Conservation (phyloP, 53 echinoderm and acorn worm genomes). For the Pentamera pediparva region DNA sequence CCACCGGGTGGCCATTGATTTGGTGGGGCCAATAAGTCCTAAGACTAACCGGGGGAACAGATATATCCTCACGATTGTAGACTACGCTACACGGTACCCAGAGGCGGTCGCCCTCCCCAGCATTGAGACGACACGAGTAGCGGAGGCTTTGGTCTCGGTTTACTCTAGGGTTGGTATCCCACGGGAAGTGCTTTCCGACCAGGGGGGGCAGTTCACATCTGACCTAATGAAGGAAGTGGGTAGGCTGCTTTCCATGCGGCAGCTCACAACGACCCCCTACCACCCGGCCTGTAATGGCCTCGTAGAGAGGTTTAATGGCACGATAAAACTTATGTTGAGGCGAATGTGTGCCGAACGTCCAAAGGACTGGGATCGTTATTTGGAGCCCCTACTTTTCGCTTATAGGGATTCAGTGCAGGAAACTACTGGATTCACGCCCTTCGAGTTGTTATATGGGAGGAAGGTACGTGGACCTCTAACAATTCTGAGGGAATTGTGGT, state of each 20-base stretch:
- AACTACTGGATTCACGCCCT: constrained; percentile 16
- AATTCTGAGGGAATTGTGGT: constrained; percentile 16
- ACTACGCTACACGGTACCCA: constrained; percentile 39
- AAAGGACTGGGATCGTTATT: constrained; percentile 30
- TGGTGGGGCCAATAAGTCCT: constrained; percentile 46
- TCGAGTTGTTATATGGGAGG: constrained; percentile 31
- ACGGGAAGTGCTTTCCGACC: constrained; percentile 11
- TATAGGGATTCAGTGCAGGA: constrained; percentile 15
- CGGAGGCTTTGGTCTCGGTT: constrained; percentile 28
- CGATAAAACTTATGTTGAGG: too few species aligned
- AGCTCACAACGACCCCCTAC: constrained; percentile 15
- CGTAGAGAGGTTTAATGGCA: too few species aligned
- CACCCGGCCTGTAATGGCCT: constrained; percentile 31
- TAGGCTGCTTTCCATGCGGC: constrained; percentile 4
- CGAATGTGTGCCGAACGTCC: too few species aligned
- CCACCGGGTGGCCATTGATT: constrained; percentile 39
- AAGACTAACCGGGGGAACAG: constrained; percentile 25
- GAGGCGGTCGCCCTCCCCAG: constrained; percentile 33
- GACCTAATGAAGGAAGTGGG: constrained; percentile 25
- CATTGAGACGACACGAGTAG: constrained; percentile 50
- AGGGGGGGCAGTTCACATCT: constrained; percentile 20
- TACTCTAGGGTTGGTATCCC: constrained; percentile 43
- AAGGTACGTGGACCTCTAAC: constrained; percentile 19
- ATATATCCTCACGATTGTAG: constrained; percentile 39
- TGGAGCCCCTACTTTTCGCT: constrained; percentile 20